phyloP scores from a whole-genome alignment of 2,797 vertebrate genomes.

The Lepus townsendii region DNA sequence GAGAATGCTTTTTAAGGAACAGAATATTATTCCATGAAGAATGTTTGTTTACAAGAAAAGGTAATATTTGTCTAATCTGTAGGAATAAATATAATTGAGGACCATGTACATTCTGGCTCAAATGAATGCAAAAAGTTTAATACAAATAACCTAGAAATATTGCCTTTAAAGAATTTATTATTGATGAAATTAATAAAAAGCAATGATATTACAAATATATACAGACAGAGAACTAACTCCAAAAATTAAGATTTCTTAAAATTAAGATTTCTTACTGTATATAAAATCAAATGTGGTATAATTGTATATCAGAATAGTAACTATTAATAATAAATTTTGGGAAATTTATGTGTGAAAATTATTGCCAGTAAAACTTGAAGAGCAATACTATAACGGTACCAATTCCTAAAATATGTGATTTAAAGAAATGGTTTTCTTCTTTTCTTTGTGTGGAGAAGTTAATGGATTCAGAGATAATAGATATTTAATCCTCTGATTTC shows the following conservation, averaged over 20 bases:
- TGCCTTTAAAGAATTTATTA: slow-evolving; percentile 14
- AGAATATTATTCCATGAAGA: neutral
- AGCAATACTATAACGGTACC: slow-evolving; percentile 69
- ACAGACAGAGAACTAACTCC: neutral
- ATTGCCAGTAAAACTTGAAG: neutral
- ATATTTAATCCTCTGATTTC: slow-evolving; percentile 73
- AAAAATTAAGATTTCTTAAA: neutral
- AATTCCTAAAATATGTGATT: slow-evolving; percentile 70
- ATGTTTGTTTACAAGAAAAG: slow-evolving; percentile 64
- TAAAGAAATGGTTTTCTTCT: slow-evolving; percentile 72
- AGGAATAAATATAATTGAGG: neutral
- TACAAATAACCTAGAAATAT: neutral
- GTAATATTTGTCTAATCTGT: neutral
- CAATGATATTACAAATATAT: neutral
- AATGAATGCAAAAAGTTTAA: neutral
- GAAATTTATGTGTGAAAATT: neutral
- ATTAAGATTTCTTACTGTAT: neutral
- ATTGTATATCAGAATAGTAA: slow-evolving; percentile 9
- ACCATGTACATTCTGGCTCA: neutral
- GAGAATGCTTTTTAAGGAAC: slow-evolving; percentile 59
- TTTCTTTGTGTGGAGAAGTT: slow-evolving; percentile 69
- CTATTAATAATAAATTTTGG: slow-evolving; percentile 11
- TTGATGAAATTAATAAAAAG: slow-evolving; percentile 2
- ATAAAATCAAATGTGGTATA: neutral
- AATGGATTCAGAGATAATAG: slow-evolving; percentile 63